phyloP scores from a whole-genome alignment of 2,113 vertebrate species.

The Ondatra zibethicus region DNA sequence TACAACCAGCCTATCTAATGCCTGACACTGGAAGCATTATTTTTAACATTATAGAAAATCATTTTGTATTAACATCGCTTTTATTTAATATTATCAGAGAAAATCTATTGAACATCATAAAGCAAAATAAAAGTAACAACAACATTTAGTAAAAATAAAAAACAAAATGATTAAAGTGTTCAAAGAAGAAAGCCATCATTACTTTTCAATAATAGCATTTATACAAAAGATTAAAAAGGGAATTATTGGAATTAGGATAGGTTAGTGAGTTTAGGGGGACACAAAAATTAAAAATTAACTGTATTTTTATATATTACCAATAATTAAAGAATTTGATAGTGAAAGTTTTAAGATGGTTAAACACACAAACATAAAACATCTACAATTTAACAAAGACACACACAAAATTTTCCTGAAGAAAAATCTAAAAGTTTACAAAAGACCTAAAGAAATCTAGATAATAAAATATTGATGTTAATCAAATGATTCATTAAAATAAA shows the following conservation, averaged over 20 bases:
- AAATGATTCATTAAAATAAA: neutral
- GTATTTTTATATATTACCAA: neutral
- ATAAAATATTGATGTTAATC: neutral
- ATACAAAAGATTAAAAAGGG: neutral
- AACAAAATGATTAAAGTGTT: neutral
- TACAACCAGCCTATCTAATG: neutral
- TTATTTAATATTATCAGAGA: neutral
- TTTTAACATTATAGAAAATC: neutral
- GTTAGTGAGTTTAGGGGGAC: neutral
- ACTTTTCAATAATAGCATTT: neutral
- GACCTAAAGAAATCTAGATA: neutral
- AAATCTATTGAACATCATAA: neutral
- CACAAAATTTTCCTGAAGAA: neutral
- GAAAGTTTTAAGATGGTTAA: neutral
- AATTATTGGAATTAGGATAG: slow-evolving; percentile 8
- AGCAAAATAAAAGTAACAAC: neutral
- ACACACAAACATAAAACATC: slow-evolving; percentile 1
- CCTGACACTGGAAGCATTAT: neutral
- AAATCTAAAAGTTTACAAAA: neutral
- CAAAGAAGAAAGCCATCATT: neutral
- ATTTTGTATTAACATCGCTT: neutral
- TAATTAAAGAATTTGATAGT: neutral
- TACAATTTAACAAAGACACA: neutral
- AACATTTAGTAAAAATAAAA: neutral
- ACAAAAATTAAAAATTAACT: slow-evolving; percentile 11